phyloP scores from a whole-genome alignment of 2,797 vertebrate genomes.

The Onychomys arenicola region DNA sequence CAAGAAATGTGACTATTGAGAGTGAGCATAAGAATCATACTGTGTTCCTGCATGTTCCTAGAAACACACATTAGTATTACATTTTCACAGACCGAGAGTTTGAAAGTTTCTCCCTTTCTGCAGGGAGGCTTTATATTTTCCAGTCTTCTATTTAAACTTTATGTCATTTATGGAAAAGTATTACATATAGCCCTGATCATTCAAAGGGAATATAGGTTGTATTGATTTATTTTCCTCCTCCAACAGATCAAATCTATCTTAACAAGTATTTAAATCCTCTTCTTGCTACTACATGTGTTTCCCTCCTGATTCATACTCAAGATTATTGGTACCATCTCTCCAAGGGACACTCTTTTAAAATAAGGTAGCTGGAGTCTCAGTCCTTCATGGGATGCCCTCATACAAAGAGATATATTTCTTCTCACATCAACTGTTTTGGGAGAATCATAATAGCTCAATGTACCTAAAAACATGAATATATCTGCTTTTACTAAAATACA shows the following conservation, averaged over 20 bases:
- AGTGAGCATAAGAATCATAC: neutral
- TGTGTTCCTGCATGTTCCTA: neutral
- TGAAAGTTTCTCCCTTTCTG: neutral
- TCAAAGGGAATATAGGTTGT: neutral
- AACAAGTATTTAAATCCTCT: neutral
- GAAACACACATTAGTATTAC: neutral
- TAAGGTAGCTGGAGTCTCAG: neutral
- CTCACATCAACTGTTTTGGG: neutral
- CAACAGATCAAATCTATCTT: neutral
- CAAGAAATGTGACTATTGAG: neutral
- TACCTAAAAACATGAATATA: neutral
- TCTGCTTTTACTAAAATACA: neutral
- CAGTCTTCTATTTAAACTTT: neutral
- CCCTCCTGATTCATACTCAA: neutral
- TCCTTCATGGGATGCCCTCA: neutral
- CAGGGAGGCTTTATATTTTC: neutral
- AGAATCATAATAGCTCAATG: neutral
- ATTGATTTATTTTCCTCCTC: neutral
- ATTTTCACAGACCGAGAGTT: neutral
- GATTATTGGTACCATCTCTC: neutral
- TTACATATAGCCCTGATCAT: neutral
- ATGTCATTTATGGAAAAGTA: neutral
- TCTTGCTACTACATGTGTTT: neutral
- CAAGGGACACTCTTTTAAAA: neutral
- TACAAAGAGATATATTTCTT: neutral